Evolutionary conservation across 2,113 vertebrate species (phyloP).

Genomic region (Poeciliopsis occidentalis): DNA sequence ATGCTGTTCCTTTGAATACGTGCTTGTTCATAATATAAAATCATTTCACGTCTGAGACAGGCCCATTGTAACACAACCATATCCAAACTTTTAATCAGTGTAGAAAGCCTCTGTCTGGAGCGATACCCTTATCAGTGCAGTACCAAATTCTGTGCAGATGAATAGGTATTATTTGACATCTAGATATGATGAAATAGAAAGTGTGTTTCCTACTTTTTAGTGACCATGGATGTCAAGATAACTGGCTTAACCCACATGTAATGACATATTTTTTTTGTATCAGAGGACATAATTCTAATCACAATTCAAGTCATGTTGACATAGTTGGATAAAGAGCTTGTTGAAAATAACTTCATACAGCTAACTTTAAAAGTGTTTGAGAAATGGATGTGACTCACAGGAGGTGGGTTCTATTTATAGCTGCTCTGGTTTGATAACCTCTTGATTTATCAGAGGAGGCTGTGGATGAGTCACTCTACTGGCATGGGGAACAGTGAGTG

Average conservation of each 20-base stretch:
- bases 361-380: constrained; percentile 63
- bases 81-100: constrained; percentile 3
- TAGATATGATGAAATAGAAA: neutral
- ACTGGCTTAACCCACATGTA: neutral
- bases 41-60: constrained; percentile 2
- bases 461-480: constrained; percentile 77
- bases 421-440: constrained; percentile 68
- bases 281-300: constrained; percentile 18
- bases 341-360: constrained; percentile 40
- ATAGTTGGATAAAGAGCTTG: constrained; percentile 38
- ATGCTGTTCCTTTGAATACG: neutral
- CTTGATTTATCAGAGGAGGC: constrained; percentile 76
- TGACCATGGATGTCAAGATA: neutral
- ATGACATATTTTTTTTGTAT: constrained; percentile 3
- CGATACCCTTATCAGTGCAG: neutral
- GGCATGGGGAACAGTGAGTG: constrained; percentile 44
- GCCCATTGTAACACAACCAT: neutral
- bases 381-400: constrained; percentile 66
- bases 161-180: neutral
- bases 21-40: neutral
- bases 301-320: constrained; percentile 30
- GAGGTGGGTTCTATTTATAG: constrained; percentile 75
- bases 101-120: neutral
- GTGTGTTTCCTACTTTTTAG: neutral
- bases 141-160: neutral